A percentile compares a stretch with the other conserved stretches of the same genome.
Evolutionary conservation across 2,888 invertebrate species (phyloP).

Genomic region (Apeira syringaria): DNA sequence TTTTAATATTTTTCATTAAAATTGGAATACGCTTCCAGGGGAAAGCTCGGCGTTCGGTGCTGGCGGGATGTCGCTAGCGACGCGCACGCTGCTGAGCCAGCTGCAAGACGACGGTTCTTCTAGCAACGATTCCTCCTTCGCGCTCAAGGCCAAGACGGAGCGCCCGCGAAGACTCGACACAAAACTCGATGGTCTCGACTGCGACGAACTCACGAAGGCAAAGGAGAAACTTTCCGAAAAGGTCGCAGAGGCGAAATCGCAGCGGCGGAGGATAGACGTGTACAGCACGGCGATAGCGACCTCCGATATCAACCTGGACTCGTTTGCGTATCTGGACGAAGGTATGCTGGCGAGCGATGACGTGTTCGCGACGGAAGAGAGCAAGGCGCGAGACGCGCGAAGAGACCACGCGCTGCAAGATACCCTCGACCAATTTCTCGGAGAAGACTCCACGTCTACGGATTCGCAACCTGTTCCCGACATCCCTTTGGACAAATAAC

Average conservation of each 20-base stretch:
- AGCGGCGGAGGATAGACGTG: conserved; percentile 76
- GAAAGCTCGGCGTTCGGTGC: conserved; percentile 68
- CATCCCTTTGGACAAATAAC: conserved; percentile 67
- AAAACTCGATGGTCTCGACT: conserved; percentile 60
- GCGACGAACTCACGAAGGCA: conserved; percentile 69
- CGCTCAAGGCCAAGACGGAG: conserved; percentile 59
- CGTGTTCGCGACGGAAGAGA: conserved; percentile 57
- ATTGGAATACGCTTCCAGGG: conserved; percentile 61
- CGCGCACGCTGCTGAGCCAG: conserved; percentile 76
- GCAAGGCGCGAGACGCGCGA: conserved; percentile 47
- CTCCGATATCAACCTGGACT: conserved; percentile 78
- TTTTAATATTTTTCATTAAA: conserved; percentile 42
- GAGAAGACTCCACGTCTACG: conserved; percentile 62
- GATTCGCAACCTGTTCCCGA: conserved; percentile 70
- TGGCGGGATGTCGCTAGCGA: conserved; percentile 66
- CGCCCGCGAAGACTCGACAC: conserved; percentile 49
- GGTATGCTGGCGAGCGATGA: conserved; percentile 75
- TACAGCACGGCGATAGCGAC: conserved; percentile 80
- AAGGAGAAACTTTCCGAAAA: conserved; percentile 73
- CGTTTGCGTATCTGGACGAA: conserved; percentile 79
- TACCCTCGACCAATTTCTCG: conserved; percentile 63
- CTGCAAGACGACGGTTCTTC: conserved; percentile 81
- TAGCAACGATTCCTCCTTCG: conserved; percentile 79
- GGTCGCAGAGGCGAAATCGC: conserved; percentile 68
- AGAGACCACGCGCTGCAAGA: conserved; percentile 54